Evolutionary conservation across 1,140 invertebrate genomes (phyloP).

Genomic region (Trachelipus rathkii): DNA sequence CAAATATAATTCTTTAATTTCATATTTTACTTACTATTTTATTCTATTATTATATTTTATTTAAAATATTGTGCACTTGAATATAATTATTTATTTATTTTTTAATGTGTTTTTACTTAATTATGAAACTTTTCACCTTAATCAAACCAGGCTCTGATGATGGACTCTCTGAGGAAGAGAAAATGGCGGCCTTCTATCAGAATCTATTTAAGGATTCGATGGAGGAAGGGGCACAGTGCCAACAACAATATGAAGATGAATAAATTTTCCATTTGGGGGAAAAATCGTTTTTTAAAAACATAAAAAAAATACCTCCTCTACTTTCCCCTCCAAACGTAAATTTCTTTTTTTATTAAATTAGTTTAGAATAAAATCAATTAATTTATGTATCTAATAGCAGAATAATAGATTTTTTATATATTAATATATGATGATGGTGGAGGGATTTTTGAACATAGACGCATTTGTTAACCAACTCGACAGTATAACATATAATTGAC

Average conservation of each 20-base stretch:
- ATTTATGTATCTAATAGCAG: too few relatives aligned
- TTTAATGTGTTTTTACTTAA: too few relatives aligned
- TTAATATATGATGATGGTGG: conserved; percentile 7
- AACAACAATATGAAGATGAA: background rate
- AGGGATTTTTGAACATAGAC: background rate
- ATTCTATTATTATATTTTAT: too few relatives aligned
- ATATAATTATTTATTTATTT: too few relatives aligned
- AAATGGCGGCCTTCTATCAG: conserved; percentile 3
- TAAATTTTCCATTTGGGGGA: too few relatives aligned
- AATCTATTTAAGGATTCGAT: background rate
- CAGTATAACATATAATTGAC: too few relatives aligned
- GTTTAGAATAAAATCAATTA: too few relatives aligned
- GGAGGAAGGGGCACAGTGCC: background rate
- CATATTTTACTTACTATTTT: too few relatives aligned
- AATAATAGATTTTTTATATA: background rate
- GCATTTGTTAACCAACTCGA: too few relatives aligned
- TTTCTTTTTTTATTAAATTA: background rate
- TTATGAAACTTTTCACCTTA: too few relatives aligned
- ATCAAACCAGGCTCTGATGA: background rate
- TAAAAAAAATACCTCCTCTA: background rate
- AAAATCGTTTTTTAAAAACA: background rate
- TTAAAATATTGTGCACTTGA: too few relatives aligned
- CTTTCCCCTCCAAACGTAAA: conserved; percentile 7
- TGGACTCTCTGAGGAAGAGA: background rate
- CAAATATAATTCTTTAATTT: too few relatives aligned